A percentile compares a stretch with the other conserved stretches of the same genome.
Conservation (phyloP, 1,140 invertebrate genomes). For the Thaumatotibia leucotreta region DNA sequence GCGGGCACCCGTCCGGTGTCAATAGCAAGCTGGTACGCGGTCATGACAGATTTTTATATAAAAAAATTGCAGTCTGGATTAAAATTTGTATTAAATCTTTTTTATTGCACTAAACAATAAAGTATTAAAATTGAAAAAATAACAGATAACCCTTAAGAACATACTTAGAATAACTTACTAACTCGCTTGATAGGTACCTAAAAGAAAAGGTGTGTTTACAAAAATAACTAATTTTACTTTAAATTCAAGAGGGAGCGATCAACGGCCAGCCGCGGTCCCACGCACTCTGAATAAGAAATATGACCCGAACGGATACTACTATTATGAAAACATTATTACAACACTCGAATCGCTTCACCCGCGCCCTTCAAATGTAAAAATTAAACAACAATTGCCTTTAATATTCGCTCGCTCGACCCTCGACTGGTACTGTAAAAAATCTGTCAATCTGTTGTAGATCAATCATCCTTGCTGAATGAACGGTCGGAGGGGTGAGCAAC, state of each 20-base stretch:
- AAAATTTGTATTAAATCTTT: constrained; percentile 16
- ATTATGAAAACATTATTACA: constrained; percentile 77
- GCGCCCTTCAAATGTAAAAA: constrained; percentile 72
- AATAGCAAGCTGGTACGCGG: constrained; percentile 46
- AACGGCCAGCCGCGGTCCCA: constrained; percentile 49
- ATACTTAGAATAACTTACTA: neutral
- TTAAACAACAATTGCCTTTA: constrained; percentile 77
- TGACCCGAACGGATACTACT: constrained; percentile 71
- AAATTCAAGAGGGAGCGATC: constrained; percentile 56
- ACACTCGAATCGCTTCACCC: constrained; percentile 69
- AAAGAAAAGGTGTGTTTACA: constrained; percentile 31
- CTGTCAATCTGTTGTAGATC: constrained; percentile 74
- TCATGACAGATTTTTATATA: constrained; percentile 43
- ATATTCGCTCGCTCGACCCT: constrained; percentile 66
- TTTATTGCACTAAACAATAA: neutral
- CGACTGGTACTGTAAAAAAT: constrained; percentile 70
- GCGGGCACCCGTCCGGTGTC: constrained; percentile 51
- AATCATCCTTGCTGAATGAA: constrained; percentile 68
- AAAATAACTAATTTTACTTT: constrained; percentile 45
- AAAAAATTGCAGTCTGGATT: neutral
- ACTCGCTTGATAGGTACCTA: neutral
- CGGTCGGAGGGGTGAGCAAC: constrained; percentile 57
- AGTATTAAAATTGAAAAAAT: constrained; percentile 22
- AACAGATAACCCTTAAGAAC: neutral
- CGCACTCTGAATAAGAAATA: constrained; percentile 74